phyloP scores from a whole-genome alignment of 2,888 invertebrate genomes.

The Trilocha varians region DNA sequence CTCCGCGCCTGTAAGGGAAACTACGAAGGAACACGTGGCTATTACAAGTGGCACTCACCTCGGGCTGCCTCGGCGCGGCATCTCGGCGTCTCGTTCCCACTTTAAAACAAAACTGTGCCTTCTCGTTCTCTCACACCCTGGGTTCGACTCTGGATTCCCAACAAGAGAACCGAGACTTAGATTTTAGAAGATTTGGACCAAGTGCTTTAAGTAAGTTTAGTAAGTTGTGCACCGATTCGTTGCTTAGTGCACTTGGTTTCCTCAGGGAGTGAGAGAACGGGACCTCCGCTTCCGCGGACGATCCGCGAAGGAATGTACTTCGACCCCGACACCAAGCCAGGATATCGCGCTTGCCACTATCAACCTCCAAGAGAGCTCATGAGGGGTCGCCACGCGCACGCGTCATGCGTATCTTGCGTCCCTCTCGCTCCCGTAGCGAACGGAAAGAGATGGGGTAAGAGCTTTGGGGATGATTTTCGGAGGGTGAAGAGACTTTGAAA shows the following conservation, averaged over 20 bases:
- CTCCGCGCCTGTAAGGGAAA: slow-evolving; percentile 28
- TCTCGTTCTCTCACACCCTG: slow-evolving; percentile 68
- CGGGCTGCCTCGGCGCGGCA: slow-evolving; percentile 54
- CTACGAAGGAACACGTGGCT: slow-evolving; percentile 63
- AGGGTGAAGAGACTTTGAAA: slow-evolving; percentile 70
- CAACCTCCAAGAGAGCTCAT: slow-evolving; percentile 55
- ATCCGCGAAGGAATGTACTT: slow-evolving; percentile 65
- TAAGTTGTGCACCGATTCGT: slow-evolving; percentile 27
- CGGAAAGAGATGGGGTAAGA: slow-evolving; percentile 35
- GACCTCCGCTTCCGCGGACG: slow-evolving; percentile 67
- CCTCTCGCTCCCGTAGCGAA: slow-evolving; percentile 33
- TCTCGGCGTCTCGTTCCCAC: slow-evolving; percentile 67
- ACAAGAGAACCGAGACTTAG: slow-evolving; percentile 11
- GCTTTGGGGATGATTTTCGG: slow-evolving; percentile 64
- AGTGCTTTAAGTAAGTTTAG: slow-evolving; percentile 10
- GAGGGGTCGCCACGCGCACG: slow-evolving; percentile 66
- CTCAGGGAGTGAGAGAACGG: slow-evolving; percentile 61
- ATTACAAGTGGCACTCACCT: slow-evolving; percentile 63
- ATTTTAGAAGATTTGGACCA: slow-evolving; percentile 12
- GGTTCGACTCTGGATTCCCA: slow-evolving; percentile 27
- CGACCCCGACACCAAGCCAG: slow-evolving; percentile 55
- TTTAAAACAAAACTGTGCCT: slow-evolving; percentile 49
- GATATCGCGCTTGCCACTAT: slow-evolving; percentile 55
- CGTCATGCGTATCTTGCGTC: slow-evolving; percentile 38
- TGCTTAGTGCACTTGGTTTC: slow-evolving; percentile 20